Conservation (phyloP, 2,797 vertebrate species). For the Hyperoplus lanceolatus region DNA sequence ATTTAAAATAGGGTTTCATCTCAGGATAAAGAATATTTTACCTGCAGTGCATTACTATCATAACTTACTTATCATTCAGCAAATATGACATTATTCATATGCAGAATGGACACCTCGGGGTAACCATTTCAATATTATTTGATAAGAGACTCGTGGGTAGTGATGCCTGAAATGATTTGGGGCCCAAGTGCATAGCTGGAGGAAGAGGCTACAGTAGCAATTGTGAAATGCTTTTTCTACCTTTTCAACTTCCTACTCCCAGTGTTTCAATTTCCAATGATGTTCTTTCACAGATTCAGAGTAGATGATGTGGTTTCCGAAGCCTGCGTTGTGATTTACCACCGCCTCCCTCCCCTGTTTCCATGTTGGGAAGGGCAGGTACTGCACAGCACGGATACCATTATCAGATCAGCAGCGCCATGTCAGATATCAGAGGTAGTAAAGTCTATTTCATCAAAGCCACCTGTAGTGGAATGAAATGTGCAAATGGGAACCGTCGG, state of each 20-base stretch:
- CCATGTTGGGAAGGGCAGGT: slow-evolving; percentile 56
- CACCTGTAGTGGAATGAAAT: slow-evolving; percentile 68
- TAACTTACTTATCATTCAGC: slow-evolving; percentile 75
- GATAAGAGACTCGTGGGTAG: slow-evolving; percentile 82
- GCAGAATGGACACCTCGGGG: slow-evolving; percentile 79
- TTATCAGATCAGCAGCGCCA: slow-evolving; percentile 78
- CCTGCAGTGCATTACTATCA: slow-evolving; percentile 53
- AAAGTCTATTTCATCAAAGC: slow-evolving; percentile 64
- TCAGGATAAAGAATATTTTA: slow-evolving; percentile 51
- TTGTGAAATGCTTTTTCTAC: slow-evolving; percentile 45
- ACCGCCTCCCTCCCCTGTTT: slow-evolving; percentile 45
- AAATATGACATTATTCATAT: slow-evolving; percentile 82
- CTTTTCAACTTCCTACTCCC: slow-evolving; percentile 43
- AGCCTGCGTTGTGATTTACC: slow-evolving; percentile 55
- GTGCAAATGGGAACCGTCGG: slow-evolving; percentile 55
- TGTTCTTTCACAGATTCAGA: slow-evolving; percentile 59
- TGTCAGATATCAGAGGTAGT: slow-evolving; percentile 73
- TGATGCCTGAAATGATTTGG: slow-evolving; percentile 86
- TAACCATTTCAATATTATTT: slow-evolving; percentile 83
- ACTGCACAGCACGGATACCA: slow-evolving; percentile 63
- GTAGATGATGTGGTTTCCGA: slow-evolving; percentile 47
- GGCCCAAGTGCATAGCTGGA: slow-evolving; percentile 68
- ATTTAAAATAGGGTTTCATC: slow-evolving; percentile 61
- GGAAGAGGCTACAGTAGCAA: slow-evolving; percentile 58
- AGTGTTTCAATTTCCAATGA: slow-evolving; percentile 67